Base-by-base conservation (phyloP, 2,797 vertebrate genomes). In the Falco cherrug region DNA sequence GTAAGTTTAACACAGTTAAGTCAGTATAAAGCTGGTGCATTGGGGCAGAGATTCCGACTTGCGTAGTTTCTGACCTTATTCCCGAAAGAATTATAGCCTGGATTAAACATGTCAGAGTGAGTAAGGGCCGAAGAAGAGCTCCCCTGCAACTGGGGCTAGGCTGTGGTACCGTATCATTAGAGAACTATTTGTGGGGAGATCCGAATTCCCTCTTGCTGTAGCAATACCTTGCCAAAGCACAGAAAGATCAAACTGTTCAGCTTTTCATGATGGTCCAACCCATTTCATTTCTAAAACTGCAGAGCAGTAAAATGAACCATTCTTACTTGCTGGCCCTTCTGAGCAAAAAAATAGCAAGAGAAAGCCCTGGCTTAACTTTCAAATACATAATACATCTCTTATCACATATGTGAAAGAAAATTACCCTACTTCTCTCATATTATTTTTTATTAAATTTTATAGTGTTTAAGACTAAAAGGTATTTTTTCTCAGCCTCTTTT, bases 331-430 rank as follows among this genome's bases (percentile, higher is more conserved):
- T 95, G 53, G 76, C 21, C 91, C 29, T 78, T 91, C 69, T 65
- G 33, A 77, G 56, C 0, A 11, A 59, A 71, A 59, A 53, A 26
- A 33, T 6, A 50, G 10, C 25, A 47, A 60, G 45, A 70, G 47
- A 89, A 92, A 91, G 74, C 51, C 43, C 33, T 94, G 89, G 47
- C 89, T 91, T 37, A 54, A 69, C 78, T 79, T 88, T 87, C 73
- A 95, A 75, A 87, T 76, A 14, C 25, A 33, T 63, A 47, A 75
- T 57, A 57, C 33, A 41, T 78, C 33, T 92, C 53, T 57, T 29
- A 69, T 74, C 79, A 81, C 57, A 78, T 61, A 87, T 68, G 53
- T 91, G 84, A 71, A 87, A 84, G 68, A 75, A 91, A 89, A 92
- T 67, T 50, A 74, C 41, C 50, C 20, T 78, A 13, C 10, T 75